phyloP scores from a whole-genome alignment of 1,140 invertebrate species.

The Nasonia longicornis region DNA sequence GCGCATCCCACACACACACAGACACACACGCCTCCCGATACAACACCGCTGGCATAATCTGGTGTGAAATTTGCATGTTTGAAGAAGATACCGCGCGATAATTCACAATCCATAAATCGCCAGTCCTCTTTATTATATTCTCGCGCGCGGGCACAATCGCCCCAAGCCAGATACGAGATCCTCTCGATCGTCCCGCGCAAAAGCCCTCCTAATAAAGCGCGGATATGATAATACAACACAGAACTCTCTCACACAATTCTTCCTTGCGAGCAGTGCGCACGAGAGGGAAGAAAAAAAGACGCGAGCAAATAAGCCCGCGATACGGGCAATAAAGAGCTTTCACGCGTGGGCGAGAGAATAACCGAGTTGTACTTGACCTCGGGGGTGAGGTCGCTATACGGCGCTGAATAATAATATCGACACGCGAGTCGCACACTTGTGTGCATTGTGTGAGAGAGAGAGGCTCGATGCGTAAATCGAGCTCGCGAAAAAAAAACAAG shows the following conservation, averaged over 20 bases:
- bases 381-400: neutral
- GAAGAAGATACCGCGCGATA: constrained; percentile 41
- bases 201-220: constrained; percentile 36
- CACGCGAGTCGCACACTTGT: constrained; percentile 15
- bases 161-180: constrained; percentile 16
- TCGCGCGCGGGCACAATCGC: neutral
- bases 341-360: constrained; percentile 30
- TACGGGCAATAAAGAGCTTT: constrained; percentile 38
- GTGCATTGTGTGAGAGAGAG: neutral
- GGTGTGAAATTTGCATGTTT: constrained; percentile 47
- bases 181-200: neutral
- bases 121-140: constrained; percentile 37
- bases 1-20: too few species aligned
- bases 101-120: constrained; percentile 43
- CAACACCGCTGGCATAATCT: constrained; percentile 22
- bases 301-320: neutral
- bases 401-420: constrained; percentile 28
- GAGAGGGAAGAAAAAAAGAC: neutral
- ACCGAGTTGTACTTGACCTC: constrained; percentile 27
- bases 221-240: constrained; percentile 32
- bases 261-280: neutral
- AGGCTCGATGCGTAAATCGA: neutral
- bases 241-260: constrained; percentile 7
- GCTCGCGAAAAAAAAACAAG: neutral
- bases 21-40: constrained; percentile 16